These are phyloP conservation scores for Centropus bengalensis DNA, from an alignment of 2,113 vertebrate species.

Conservation along the genomic window DNA sequence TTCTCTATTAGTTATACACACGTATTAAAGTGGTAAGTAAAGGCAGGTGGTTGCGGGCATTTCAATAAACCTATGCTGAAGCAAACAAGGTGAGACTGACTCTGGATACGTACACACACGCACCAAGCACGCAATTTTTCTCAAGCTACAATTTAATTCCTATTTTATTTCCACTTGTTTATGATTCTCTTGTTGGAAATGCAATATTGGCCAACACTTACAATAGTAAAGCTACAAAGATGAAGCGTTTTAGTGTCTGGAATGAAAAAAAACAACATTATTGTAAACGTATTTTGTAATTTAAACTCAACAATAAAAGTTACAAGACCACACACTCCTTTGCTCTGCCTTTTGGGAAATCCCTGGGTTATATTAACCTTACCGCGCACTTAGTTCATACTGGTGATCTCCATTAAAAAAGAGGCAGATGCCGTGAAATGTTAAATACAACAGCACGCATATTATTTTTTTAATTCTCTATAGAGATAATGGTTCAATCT, in stretches of 20 bases:
- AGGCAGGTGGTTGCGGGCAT: background rate
- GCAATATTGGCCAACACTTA: background rate
- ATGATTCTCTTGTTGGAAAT: background rate
- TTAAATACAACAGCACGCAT: background rate
- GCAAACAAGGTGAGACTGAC: background rate
- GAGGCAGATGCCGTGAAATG: background rate
- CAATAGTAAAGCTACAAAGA: background rate
- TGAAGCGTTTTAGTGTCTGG: background rate
- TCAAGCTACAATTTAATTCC: background rate
- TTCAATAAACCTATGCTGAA: background rate
- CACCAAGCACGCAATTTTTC: background rate
- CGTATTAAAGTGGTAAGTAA: background rate
- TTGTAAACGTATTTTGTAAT: background rate
- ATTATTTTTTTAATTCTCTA: background rate
- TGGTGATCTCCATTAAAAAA: background rate
- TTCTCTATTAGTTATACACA: background rate
- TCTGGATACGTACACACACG: background rate
- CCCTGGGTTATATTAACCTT: background rate
- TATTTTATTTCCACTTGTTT: background rate
- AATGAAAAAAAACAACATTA: slow-evolving; percentile 7
- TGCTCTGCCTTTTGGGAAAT: background rate
- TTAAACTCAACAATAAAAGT: background rate
- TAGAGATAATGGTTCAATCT: background rate
- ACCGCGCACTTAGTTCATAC: background rate
- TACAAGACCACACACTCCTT: slow-evolving; percentile 8